Evolutionary conservation across 1,140 invertebrate genomes (phyloP), one percentile per base, ranked within the genome.

Genomic region (Solenopsis invicta): DNA sequence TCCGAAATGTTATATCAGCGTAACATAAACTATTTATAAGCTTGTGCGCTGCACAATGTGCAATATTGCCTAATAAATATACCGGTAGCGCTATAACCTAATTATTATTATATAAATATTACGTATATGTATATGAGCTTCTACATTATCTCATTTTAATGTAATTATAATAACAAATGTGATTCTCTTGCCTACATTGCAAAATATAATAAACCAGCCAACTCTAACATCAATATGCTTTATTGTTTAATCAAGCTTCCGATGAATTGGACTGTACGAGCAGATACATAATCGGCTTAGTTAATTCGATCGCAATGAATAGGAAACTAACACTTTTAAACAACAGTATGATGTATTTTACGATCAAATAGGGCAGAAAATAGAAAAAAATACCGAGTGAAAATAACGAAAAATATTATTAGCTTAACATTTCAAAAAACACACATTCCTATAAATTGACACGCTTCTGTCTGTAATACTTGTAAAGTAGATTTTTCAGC

Each of bases 181-280:
- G 37, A 75, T 75, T 50, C 54, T 74, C 69, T 41, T 41, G 18
- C 16, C 5, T 54, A 61, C 3, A 71, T 18, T 56, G 16, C 13
- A 37, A 80, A 52, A 69, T 52, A 21, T 48, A 16, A 67, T 18
- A 72, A 21, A 29, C 12, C 16, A 3, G 37, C 12, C 34, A 21
- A 74, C 18, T 82, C 29, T 34, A 21, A n/a, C 50, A n/a, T n/a
- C 24, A 59, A 24, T 74, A 48, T 74, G 29, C 12, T 75, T 75
- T 75, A 74, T 29, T 59, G 69, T 75, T 74, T 61, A 75, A 84
- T 62, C 34, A 74, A 61, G 69, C 54, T 82, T n/a, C 12, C 6
- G 29, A 61, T 37, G 24, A 84, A 75, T 59, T 61, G 37, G 48
- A 59, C 48, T 61, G 13, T 37, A 61, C 34, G 34, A 62, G 6